phyloP scores from a whole-genome alignment of 2,888 invertebrate genomes.

The Trypoxylon attenuatum region DNA sequence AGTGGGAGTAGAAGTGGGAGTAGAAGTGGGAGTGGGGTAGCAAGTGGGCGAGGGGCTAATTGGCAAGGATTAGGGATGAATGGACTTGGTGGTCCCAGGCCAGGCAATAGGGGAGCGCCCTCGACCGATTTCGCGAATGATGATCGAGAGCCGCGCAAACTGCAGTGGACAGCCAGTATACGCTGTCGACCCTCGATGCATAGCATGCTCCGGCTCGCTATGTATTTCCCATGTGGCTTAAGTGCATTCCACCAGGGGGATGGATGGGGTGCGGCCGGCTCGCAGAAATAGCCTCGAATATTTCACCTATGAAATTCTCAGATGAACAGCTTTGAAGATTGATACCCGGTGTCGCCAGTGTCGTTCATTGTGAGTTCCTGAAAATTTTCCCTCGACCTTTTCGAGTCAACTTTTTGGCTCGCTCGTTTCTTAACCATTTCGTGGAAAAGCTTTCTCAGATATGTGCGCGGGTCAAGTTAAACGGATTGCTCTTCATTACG shows the following conservation, averaged over 20 bases:
- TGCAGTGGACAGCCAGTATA: constrained; percentile 31
- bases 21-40: too few relatives aligned
- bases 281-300: background rate
- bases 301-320: background rate
- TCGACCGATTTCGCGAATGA: constrained; percentile 35
- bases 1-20: too few relatives aligned
- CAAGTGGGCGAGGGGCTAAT: constrained; percentile 50
- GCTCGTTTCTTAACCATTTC: background rate
- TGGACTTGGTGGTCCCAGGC: constrained; percentile 12
- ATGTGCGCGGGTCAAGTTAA: too few relatives aligned
- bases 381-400: constrained; percentile 2
- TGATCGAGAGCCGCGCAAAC: constrained; percentile 55
- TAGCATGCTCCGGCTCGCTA: constrained; percentile 26
- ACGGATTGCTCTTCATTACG: too few relatives aligned
- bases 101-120: constrained; percentile 10
- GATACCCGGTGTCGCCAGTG: too few relatives aligned
- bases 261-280: background rate
- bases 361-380: too few relatives aligned
- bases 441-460: too few relatives aligned
- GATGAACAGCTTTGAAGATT: background rate
- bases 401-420: background rate
- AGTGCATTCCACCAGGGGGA: constrained; percentile 30
- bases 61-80: constrained; percentile 52
- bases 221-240: constrained; percentile 52
- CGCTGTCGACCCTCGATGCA: constrained; percentile 18